A percentile compares a stretch with the other conserved stretches of the same genome.
These are phyloP conservation scores for Tubiluchus corallicola DNA, from an alignment of 2,888 invertebrate species.

Conservation along the genomic window DNA sequence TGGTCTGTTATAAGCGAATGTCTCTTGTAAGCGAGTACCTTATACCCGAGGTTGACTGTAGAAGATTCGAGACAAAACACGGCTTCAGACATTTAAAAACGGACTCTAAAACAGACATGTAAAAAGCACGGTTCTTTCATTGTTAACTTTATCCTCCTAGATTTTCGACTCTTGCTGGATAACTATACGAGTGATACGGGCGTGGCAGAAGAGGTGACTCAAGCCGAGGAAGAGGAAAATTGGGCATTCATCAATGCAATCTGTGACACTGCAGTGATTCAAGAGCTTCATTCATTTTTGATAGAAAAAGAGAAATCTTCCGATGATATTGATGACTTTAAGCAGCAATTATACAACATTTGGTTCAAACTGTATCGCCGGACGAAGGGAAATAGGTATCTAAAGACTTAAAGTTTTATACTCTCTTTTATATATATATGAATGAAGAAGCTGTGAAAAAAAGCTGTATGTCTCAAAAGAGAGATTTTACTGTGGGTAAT, in stretches of 20 bases:
- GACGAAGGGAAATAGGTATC: slow-evolving; percentile 21
- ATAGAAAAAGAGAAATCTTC: slow-evolving; percentile 19
- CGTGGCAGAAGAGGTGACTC: slow-evolving; percentile 21
- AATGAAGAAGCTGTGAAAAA: no score
- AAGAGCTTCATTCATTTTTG: slow-evolving; percentile 25
- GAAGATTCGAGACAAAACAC: no score
- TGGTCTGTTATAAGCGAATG: no score
- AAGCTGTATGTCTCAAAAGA: no score
- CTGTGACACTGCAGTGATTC: slow-evolving; percentile 26
- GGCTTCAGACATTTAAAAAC: no score
- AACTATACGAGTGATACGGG: slow-evolving; percentile 27
- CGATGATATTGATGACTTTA: slow-evolving; percentile 20
- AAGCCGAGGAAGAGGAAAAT: slow-evolving; percentile 24
- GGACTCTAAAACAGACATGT: no score
- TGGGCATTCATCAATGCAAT: slow-evolving; percentile 23
- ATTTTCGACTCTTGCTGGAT: slow-evolving; percentile 25
- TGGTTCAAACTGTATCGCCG: slow-evolving; percentile 27
- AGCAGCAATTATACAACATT: slow-evolving; percentile 21
- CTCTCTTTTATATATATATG: no score
- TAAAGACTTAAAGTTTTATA: no score
- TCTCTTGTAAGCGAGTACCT: no score
- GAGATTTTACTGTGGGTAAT: no score
- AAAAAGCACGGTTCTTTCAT: no score
- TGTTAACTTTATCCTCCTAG: slow-evolving; percentile 19
- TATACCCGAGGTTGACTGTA: no score